A percentile compares a stretch with the other conserved stretches of the same genome.
These are phyloP conservation scores for Agrypnus murinus DNA, from an alignment of 2,888 invertebrate species.

Conservation along the genomic window DNA sequence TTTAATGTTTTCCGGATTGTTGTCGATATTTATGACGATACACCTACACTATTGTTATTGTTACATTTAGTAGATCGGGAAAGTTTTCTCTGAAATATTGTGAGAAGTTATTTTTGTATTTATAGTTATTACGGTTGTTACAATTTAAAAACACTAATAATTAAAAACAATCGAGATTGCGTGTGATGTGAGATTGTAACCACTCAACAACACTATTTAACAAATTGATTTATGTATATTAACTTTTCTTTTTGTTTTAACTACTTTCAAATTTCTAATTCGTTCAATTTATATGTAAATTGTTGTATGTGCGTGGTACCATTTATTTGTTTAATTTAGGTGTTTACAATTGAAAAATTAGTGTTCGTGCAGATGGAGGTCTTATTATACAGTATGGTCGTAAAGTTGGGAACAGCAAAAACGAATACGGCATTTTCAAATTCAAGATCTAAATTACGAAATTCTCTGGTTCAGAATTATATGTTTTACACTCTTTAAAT, in stretches of 20 bases:
- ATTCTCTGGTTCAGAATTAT: too few species aligned
- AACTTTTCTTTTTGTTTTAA: constrained; percentile 14
- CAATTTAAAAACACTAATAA: constrained; percentile 10
- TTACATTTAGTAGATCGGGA: constrained; percentile 28
- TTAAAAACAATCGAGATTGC: constrained; percentile 7
- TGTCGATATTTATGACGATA: constrained; percentile 40
- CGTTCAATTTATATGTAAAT: constrained; percentile 25
- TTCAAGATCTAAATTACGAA: too few species aligned
- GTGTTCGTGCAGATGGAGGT: background rate
- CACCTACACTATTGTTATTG: constrained; percentile 34
- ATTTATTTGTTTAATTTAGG: background rate
- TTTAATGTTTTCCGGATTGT: constrained; percentile 48
- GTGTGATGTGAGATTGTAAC: constrained; percentile 1
- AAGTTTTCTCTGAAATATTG: background rate
- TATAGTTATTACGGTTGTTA: background rate
- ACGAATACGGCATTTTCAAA: too few species aligned
- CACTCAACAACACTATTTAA: background rate
- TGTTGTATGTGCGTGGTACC: background rate
- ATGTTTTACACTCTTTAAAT: too few species aligned
- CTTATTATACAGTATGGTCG: too few species aligned
- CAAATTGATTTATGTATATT: constrained; percentile 11
- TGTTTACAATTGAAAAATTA: constrained; percentile 16
- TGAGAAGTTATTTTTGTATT: constrained; percentile 17
- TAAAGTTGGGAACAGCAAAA: too few species aligned
- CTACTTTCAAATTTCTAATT: constrained; percentile 21